phyloP scores from a whole-genome alignment of 2,888 invertebrate species.

The Eucera pruinosa region DNA sequence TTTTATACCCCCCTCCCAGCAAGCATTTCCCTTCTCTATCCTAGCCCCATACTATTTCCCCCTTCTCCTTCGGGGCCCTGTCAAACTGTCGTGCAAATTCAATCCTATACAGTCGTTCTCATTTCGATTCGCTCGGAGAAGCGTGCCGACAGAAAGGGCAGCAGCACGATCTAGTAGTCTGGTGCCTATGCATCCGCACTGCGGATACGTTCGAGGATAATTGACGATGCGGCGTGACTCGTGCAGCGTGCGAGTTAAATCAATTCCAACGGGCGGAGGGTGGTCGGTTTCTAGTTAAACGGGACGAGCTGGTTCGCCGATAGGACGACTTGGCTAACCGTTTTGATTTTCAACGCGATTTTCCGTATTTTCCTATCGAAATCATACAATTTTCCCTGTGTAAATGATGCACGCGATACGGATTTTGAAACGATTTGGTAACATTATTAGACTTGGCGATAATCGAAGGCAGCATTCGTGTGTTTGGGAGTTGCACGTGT shows the following conservation, averaged over 20 bases:
- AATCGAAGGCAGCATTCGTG: too few relatives aligned
- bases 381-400: too few relatives aligned
- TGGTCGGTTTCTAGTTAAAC: constrained; percentile 48
- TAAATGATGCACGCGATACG: too few relatives aligned
- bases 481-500: too few relatives aligned
- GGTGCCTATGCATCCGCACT: constrained; percentile 50
- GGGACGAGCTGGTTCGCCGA: constrained; percentile 26
- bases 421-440: too few relatives aligned
- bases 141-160: constrained; percentile 24
- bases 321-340: constrained; percentile 14
- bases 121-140: constrained; percentile 61
- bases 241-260: constrained; percentile 59
- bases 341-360: constrained; percentile 17
- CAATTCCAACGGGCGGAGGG: constrained; percentile 48
- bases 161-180: neutral
- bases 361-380: too few relatives aligned
- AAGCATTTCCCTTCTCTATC: constrained; percentile 39
- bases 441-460: too few relatives aligned
- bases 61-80: constrained; percentile 67
- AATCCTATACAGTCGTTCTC: constrained; percentile 82
- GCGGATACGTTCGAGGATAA: constrained; percentile 62
- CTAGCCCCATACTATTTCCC: constrained; percentile 54
- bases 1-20: constrained; percentile 77
- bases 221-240: constrained; percentile 62
- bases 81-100: constrained; percentile 83